Evolutionary conservation across 2,797 vertebrate genomes (phyloP), one percentile per base, ranked within the genome.

Genomic region (Cossypha polioptera): DNA sequence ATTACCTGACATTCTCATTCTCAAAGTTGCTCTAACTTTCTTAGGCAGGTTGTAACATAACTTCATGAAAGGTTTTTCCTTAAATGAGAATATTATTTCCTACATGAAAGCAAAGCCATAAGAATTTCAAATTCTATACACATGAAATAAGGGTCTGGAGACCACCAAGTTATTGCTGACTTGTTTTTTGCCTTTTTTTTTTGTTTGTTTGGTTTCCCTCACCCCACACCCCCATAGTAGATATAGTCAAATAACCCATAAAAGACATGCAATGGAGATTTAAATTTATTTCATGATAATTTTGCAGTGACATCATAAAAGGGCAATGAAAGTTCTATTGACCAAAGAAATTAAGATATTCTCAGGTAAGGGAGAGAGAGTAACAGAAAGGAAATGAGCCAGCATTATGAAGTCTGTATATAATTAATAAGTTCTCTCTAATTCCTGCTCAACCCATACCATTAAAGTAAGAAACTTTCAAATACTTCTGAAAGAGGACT

Each of bases 181-280:
- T 77, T 73, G 5, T 0, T 43, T 86, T 73, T 43, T 3, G 1
- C 0, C 6, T 48, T 38, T 21, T 42, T 47, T 45, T 24, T 42
- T 45, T 45, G 12, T 11, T 66, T 19, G 3, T 5, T n/a, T 55
- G 17, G 4, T n/a, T 43, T 9, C 6, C 5, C 14, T 8, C 2
- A n/a, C 1, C 4, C 7, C 4, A 9, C 13, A 31, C 1, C 1
- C 4, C 11, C 1, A 0, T 15, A 29, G 11, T 48, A 14, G 33
- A 43, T 31, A 13, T 6, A 58, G 11, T 54, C 22, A 50, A 57
- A 66, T 29, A 28, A 15, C 33, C 72, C 15, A 19, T 59, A 36
- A 47, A 80, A 68, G 15, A 19, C 33, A 45, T 7, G 45, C 4
- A 31, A 12, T 25, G 53, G 24, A 68, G 7, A 17, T 51, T 33